These are phyloP conservation scores for Fragum sueziense DNA, from an alignment of 2,888 invertebrate genomes.

Conservation along the genomic window DNA sequence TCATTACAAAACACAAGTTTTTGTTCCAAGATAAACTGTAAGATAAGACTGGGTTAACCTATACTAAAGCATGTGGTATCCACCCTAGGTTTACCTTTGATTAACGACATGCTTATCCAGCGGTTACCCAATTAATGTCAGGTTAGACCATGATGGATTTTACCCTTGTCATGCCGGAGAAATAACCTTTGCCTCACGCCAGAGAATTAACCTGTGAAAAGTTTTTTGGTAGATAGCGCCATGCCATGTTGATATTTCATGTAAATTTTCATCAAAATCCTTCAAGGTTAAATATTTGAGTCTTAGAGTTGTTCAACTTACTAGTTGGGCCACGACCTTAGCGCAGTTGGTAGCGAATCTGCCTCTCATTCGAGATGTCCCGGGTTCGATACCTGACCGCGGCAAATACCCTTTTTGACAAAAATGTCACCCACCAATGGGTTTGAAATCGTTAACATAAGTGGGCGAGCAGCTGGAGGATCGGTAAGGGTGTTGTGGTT, in stretches of 20 bases:
- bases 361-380: too few species aligned
- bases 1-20: slow-evolving; percentile 26
- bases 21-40: slow-evolving; percentile 3
- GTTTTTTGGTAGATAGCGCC: neutral
- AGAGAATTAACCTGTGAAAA: neutral
- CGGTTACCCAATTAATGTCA: slow-evolving; percentile 1
- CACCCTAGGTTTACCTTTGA: slow-evolving; percentile 6
- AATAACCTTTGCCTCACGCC: neutral
- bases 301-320: too few species aligned
- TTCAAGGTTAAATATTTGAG: too few species aligned
- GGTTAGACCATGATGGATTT: neutral
- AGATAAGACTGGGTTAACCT: slow-evolving; percentile 7
- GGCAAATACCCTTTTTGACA: too few species aligned
- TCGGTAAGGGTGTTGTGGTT: too few species aligned
- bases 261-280: too few species aligned
- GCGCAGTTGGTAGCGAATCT: too few species aligned
- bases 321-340: too few species aligned
- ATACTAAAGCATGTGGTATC: slow-evolving; percentile 16
- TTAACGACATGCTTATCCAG: slow-evolving; percentile 4
- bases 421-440: too few species aligned
- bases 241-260: neutral
- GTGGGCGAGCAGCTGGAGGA: too few species aligned
- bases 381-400: too few species aligned
- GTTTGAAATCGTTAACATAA: too few species aligned
- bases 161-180: neutral